Evolutionary conservation across 2,888 invertebrate species (phyloP), one percentile per base, ranked within the genome.

Genomic region (Noctua janthina): DNA sequence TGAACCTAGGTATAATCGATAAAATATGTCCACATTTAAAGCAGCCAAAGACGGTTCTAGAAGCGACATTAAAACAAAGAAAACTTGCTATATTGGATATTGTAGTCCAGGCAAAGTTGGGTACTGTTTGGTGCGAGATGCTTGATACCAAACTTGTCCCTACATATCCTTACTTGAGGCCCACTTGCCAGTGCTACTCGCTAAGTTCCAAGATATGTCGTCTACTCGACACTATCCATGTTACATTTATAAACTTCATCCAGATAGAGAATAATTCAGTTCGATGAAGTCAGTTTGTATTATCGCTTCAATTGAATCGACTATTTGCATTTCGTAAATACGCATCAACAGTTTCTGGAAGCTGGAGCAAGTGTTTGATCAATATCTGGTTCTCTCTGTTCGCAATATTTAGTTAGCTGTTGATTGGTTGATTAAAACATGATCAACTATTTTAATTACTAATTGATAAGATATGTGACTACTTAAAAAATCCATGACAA

Each of bases 101-200:
- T 74, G 68, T 78, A 86, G 39, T 59, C 64, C 62, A n/a, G 70
- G 20, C 76, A n/a, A 74, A 83, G 76, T 82, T 78, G 59, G 39
- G 4, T 51, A 66, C 46, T 68, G 86, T 82, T 64, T 74, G 75
- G 23, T 70, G 54, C 66, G 46, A 43, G 66, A 66, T 54, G 51
- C 72, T 71, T 69, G 87, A 79, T 76, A 84, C 56, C 62, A 51
- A 85, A 87, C 79, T 87, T 76, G 78, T 74, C 51, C 56, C 64
- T 72, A 76, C 79, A 51, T 64, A 76, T 51, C 70, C 79, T 49
- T 79, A 85, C 76, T 84, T 76, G 62, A 62, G 43, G 56, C 62
- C 69, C 79, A 84, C 67, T 79, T 59, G 84, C 73, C 66, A 35
- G 79, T 13, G 64, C 79, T 70, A 70, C 79, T 71, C 64, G 62